Evolutionary conservation across 2,888 invertebrate genomes (phyloP).

Genomic region (Amiota minor): DNA sequence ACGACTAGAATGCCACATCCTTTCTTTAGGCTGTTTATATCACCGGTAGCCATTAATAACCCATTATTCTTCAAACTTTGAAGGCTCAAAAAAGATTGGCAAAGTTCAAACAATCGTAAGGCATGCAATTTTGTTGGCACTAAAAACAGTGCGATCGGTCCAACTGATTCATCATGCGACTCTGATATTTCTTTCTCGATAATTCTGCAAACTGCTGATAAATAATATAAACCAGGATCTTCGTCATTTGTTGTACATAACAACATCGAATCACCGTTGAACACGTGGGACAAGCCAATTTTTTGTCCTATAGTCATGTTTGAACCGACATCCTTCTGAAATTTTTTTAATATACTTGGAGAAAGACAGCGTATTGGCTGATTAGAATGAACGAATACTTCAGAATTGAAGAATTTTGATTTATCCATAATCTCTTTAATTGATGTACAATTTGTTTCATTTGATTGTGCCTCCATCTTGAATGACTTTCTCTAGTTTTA

Average conservation of each 20-base stretch:
- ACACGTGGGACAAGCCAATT: constrained; percentile 54
- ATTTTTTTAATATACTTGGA: too few species aligned
- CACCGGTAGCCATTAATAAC: constrained; percentile 44
- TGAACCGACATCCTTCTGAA: too few species aligned
- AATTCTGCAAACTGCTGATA: constrained; percentile 47
- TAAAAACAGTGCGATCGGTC: constrained; percentile 50
- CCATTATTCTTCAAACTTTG: background rate
- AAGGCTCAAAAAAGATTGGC: constrained; percentile 19
- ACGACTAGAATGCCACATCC: constrained; percentile 52
- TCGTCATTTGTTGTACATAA: constrained; percentile 28
- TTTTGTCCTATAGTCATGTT: constrained; percentile 30
- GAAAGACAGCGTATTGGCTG: too few species aligned
- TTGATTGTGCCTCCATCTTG: too few species aligned
- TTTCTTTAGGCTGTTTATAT: background rate
- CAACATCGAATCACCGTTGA: constrained; percentile 38
- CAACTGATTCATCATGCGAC: background rate
- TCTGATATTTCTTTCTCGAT: constrained; percentile 32
- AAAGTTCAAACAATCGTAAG: constrained; percentile 44
- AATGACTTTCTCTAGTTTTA: too few species aligned
- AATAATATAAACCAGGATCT: constrained; percentile 51
- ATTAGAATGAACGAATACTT: too few species aligned
- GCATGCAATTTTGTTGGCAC: constrained; percentile 39
- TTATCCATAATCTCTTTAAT: too few species aligned
- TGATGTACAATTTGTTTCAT: too few species aligned
- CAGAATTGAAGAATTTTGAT: too few species aligned